Percentiles rank a stretch among this genome's conserved stretches.
phyloP scores from a whole-genome alignment of 2,113 vertebrate species.

The Symphodus melops region DNA sequence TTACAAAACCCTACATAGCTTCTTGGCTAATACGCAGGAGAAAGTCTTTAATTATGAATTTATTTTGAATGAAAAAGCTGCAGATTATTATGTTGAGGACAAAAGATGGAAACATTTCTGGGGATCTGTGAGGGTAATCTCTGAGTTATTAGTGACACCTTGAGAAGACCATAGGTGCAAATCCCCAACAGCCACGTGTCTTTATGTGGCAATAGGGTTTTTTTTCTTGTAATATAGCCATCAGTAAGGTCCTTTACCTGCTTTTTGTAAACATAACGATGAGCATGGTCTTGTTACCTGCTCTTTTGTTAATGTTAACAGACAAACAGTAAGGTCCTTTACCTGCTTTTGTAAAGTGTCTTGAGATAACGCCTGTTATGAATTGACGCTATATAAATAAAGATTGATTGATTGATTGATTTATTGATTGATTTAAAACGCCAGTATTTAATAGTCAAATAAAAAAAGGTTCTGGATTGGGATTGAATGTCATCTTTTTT shows the following conservation, averaged over 20 bases:
- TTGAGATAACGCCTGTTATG: no score
- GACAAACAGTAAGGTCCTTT: no score
- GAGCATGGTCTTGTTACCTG: no score
- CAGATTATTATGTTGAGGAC: background rate
- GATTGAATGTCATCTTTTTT: slow-evolving; percentile 40
- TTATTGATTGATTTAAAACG: no score
- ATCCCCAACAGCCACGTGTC: slow-evolving; percentile 20
- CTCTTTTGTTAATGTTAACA: no score
- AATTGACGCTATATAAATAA: no score
- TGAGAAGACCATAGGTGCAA: slow-evolving; percentile 14
- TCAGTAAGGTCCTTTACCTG: no score
- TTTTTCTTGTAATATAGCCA: no score
- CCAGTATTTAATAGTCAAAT: slow-evolving; percentile 60
- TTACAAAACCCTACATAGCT: slow-evolving; percentile 4
- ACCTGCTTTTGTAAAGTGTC: no score
- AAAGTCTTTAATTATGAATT: background rate
- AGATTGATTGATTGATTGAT: no score
- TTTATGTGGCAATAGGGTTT: slow-evolving; percentile 46
- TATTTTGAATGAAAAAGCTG: background rate
- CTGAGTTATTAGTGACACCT: background rate
- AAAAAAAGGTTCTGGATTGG: slow-evolving; percentile 35
- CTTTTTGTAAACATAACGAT: no score
- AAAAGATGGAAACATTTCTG: background rate
- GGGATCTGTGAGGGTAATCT: background rate
- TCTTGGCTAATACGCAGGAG: background rate